Evolutionary conservation across 2,797 vertebrate genomes (phyloP), one percentile per base, ranked within the genome.

Genomic region (Falco cherrug): DNA sequence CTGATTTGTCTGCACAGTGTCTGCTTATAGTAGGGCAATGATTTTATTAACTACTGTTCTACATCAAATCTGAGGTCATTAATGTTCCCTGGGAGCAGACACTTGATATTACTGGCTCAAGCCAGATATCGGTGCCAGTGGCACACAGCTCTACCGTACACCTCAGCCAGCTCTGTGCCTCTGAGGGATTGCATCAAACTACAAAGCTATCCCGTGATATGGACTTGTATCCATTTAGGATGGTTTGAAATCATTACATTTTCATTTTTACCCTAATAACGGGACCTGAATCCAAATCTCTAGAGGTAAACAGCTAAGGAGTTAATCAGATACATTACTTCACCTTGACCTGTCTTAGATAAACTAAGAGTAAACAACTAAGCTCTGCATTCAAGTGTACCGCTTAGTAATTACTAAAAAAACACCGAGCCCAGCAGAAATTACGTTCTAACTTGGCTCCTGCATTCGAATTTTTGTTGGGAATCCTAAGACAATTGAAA

Each of bases 351-450:
- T 82, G 59, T 76, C 93, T 76, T 87, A 92, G 64, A 80, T 65
- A 95, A 86, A 93, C 19, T 18, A 84, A 59, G 10, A 86, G 90
- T 91, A 96, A 94, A 95, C 86, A 93, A 71, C 47, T 43, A 71
- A 78, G 84, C 26, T 50, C 90, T 93, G 84, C 25, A 59, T 53
- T 73, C 56, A 79, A 74, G 51, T 48, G 60, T 63, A 87, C 35
- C 61, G 69, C 50, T 86, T 39, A 28, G 75, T 16, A 80, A 87
- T 31, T 69, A 70, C 56, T 39, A 39, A 65, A 64, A 64, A 47
- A 69, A 28, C 50, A 78, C 78, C 35, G 69, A 91, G 45, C 37
- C 65, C 61, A 76, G 39, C 21, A 45, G 45, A 74, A 60, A 53
- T 50, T 47, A 41, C 10, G 35, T 31, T 73, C 59, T 65, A 84